Percentiles rank a stretch among this genome's conserved stretches.
Conservation (phyloP, 2,888 invertebrate genomes). For the Mesopsocus fuscifrons region DNA sequence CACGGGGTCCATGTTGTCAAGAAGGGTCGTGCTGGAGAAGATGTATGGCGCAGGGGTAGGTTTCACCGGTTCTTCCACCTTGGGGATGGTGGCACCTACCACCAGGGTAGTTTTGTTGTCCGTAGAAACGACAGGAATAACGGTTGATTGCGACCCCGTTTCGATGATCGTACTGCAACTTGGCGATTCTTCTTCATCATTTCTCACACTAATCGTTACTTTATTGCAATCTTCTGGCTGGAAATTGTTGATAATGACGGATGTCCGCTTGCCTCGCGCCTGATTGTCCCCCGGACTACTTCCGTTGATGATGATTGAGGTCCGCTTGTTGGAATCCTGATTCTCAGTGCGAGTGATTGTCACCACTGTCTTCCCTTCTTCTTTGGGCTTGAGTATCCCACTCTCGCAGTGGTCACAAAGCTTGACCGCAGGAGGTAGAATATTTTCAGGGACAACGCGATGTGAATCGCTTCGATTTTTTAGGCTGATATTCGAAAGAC, state of each 20-base stretch:
- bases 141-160: conserved; percentile 5
- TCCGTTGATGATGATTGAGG: conserved; percentile 51
- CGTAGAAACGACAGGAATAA: conserved; percentile 7
- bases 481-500: conserved; percentile 19
- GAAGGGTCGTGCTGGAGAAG: conserved; percentile 8
- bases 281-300: conserved; percentile 20
- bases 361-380: neutral
- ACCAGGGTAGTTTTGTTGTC: conserved; percentile 6
- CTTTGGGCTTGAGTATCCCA: neutral
- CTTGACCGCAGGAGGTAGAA: conserved; percentile 12
- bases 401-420: conserved; percentile 9
- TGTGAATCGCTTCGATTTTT: conserved; percentile 9
- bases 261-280: conserved; percentile 20
- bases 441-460: conserved; percentile 10
- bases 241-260: conserved; percentile 25
- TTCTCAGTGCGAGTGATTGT: conserved; percentile 52
- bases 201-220: conserved; percentile 36
- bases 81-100: conserved; percentile 1
- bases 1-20: conserved; percentile 36
- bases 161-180: conserved; percentile 2
- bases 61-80: neutral
- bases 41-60: neutral
- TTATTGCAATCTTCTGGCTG: conserved; percentile 24
- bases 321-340: conserved; percentile 39
- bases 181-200: neutral